Evolutionary conservation across 2,797 vertebrate species (phyloP), one percentile per base, ranked within the genome.

Genomic region (Gadopsis marmoratus): DNA sequence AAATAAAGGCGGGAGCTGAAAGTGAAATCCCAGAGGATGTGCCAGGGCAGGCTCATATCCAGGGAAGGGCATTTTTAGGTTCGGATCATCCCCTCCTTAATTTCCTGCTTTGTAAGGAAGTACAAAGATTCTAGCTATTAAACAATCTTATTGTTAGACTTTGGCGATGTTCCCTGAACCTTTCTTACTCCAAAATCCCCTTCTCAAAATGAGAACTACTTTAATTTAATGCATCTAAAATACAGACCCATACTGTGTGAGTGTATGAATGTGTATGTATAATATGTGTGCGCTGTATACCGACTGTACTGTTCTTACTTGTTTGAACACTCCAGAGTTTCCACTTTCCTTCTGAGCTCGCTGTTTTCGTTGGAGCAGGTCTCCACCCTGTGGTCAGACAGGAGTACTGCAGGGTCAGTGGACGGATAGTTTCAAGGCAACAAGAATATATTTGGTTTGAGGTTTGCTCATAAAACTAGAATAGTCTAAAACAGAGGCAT

Each of bases 301-400:
- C 41, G 12, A n/a, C 4, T 50, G 53, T 68, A 14, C 54, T 14
- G 21, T 26, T 81, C 94, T 91, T 92, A 98, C 98, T 97, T 97
- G 91, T 99, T 99, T 39, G 97, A 97, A 63, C 96, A 97, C 93
- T 99, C 98, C 78, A 99, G 95, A 39, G 96, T 97, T 84, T 99
- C 97, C 29, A 99, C 97, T 89, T 99, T 99, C 91, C 97, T 95
- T 86, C 97, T 96, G 54, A 99, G 95, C 86, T 99, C 98, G 51
- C 90, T 94, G 89, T 99, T 99, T 93, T 99, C 98, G 4, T 96
- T 98, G 76, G 98, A 99, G 91, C 98, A 99, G 31, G 94, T 98
- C 92, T 99, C 98, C 90, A 99, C 97, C 95, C 98, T 99, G 93
- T 90, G 93, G 84, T 76, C 61, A 86, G 17, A 90, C 61, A 47